phyloP scores from a whole-genome alignment of 2,797 vertebrate genomes.

The Lerista edwardsae region DNA sequence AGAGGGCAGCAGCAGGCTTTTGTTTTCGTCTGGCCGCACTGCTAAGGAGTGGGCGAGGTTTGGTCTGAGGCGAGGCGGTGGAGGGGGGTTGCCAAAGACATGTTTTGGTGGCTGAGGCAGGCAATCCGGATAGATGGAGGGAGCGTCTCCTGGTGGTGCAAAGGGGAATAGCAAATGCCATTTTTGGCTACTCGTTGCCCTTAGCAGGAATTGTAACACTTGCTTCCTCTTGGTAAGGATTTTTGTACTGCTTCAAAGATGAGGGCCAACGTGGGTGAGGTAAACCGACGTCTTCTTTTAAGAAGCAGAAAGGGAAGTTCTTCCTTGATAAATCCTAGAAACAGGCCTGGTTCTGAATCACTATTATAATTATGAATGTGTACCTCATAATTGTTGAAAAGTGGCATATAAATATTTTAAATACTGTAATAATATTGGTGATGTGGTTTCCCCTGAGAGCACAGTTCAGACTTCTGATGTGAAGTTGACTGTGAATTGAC shows the following conservation, averaged over 20 bases:
- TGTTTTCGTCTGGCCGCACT: no score
- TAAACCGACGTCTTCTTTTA: background rate
- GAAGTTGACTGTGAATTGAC: background rate
- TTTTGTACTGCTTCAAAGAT: background rate
- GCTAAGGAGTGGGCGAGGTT: no score
- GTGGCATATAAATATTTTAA: no score
- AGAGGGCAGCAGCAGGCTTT: no score
- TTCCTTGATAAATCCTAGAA: background rate
- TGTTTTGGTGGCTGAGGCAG: background rate
- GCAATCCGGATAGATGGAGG: background rate
- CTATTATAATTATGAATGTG: no score
- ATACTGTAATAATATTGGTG: background rate
- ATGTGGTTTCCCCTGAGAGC: background rate
- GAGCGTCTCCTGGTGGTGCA: no score
- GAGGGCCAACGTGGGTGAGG: background rate
- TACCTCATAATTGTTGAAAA: no score
- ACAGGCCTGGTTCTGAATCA: background rate
- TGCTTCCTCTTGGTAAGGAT: background rate
- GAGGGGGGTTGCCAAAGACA: background rate
- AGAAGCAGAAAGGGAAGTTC: background rate
- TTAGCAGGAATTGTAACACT: background rate
- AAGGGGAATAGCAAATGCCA: fast-evolving
- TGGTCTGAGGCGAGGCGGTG: background rate
- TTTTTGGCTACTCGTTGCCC: no score
- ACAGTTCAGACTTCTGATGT: background rate